Evolutionary conservation across 2,113 vertebrate genomes (phyloP), one percentile per base, ranked within the genome.

Genomic region (Mesitornis unicolor): DNA sequence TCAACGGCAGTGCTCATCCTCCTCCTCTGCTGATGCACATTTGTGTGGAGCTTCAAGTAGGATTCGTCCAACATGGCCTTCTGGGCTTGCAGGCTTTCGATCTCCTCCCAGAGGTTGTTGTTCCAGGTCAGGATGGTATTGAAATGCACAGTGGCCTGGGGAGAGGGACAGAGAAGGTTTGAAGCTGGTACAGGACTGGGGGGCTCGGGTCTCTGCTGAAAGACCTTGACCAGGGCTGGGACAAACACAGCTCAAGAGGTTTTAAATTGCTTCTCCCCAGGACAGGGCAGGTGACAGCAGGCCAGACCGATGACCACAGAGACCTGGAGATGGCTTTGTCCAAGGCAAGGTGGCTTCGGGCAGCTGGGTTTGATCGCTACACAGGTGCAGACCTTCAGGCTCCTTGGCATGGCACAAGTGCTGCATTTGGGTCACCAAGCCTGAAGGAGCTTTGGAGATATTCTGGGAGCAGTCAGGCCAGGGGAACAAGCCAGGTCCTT

Each of bases 111-210:
- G 54, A 98, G 96, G 20, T 92, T 54, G 7, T 76, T 63, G 0
- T 98, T 98, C 28, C 57, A 80, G n/a, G 94, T 90, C 82, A 97
- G 42, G 86, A 93, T 70, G 24, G 89, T 97, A 73, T 97, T 12
- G 8, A 97, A 98, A 40, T 42, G 77, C 10, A 94, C 29, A 3
- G 97, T 98, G 64, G 81, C 89, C 98, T 98, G 90, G 47, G 24
- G 28, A 90, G 50, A 84, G 13, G 31, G 63, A 84, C 47, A 38
- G 5, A 56, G 29, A 67, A 21, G 6, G n/a, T 47, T 42, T 78
- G 43, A 47, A 50, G n/a, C 35, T 45, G n/a, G 20, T 57, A 33
- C 7, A 6, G 33, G 53, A 59, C 26, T 26, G 8, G 42, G 14
- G 7, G 31, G 16, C 28, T 48, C 26, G 31, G n/a, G 19, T 53